Evolutionary conservation across 2,888 invertebrate species (phyloP).

Genomic region (Hoplodrina ambigua): DNA sequence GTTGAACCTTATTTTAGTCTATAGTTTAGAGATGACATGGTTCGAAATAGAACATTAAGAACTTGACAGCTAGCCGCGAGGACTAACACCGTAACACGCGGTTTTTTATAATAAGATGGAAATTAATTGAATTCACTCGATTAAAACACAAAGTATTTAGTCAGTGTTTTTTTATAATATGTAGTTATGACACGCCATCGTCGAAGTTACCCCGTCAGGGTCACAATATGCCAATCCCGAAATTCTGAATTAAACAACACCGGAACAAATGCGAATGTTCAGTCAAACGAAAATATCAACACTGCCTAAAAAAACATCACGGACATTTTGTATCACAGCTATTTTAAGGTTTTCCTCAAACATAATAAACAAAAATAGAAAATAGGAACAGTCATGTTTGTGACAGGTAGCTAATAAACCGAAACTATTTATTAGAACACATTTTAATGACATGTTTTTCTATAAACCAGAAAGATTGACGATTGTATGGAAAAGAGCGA

Average conservation of each 20-base stretch:
- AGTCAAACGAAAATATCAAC: conserved; percentile 43
- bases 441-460: conserved; percentile 20
- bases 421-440: conserved; percentile 36
- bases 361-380: conserved; percentile 51
- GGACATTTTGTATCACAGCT: conserved; percentile 31
- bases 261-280: conserved; percentile 8
- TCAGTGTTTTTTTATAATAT: too few species aligned
- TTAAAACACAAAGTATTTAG: too few species aligned
- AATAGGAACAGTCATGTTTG: conserved; percentile 43
- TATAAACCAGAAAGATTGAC: conserved; percentile 5
- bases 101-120: too few species aligned
- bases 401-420: conserved; percentile 51
- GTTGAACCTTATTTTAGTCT: too few species aligned
- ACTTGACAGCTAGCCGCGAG: too few species aligned
- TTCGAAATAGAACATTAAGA: too few species aligned
- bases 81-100: too few species aligned
- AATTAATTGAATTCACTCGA: too few species aligned
- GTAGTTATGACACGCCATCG: too few species aligned
- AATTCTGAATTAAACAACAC: not conserved
- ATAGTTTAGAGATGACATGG: too few species aligned
- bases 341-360: conserved; percentile 43
- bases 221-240: not conserved
- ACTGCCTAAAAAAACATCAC: conserved; percentile 31
- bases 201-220: too few species aligned
- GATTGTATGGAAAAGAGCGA: not conserved